Base-by-base conservation (phyloP, 1,140 invertebrate genomes). In the Drosophila albomicans region DNA sequence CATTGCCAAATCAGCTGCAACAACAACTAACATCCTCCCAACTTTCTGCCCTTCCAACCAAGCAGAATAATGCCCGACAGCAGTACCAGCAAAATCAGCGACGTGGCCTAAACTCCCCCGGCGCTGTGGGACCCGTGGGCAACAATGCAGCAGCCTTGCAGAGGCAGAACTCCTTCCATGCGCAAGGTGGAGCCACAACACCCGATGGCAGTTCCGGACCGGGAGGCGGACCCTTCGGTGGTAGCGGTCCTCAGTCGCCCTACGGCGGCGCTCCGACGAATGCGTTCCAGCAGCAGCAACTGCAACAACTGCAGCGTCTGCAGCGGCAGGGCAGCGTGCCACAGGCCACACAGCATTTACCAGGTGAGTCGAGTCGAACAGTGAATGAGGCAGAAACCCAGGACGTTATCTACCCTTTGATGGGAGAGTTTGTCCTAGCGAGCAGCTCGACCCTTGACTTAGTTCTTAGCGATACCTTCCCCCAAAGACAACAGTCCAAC, bases 261-360 rank as follows among this genome's bases (percentile, higher is more conserved):
- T 95, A 94, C 68, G 91, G 81, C 57, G 57, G 59, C 10, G 68
- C 48, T 1, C 48, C 41, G 6, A 28, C 67, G 16, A 91, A 79
- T 38, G 75, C 79, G 57, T 91, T 92, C 67, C 85, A 89, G 79
- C 89, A 91, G 63, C 85, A 87, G 69, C 86, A 90, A 66, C 92
- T 90, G 63, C 85, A 87, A 66, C 86, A 90, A 66, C 92, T 90
- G 82, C 94, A 90, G 93, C 94, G 95, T 70, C 89, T 95, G 69
- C 95, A 95, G 82, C 94, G 95, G 52, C 94, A 95, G 64, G 94
- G 94, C 45, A 95, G 94, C 82, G 94, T 95, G 46, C 95, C 95
- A 11, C 94, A 95, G 68, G 94, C 95, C 49, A 95, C 94, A 43
- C 95, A 95, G 75, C 95, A 95, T 91, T 93, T 96, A 92, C 94